phyloP scores from a whole-genome alignment of 2,888 invertebrate species.

The Eutolmus rufibarbis region DNA sequence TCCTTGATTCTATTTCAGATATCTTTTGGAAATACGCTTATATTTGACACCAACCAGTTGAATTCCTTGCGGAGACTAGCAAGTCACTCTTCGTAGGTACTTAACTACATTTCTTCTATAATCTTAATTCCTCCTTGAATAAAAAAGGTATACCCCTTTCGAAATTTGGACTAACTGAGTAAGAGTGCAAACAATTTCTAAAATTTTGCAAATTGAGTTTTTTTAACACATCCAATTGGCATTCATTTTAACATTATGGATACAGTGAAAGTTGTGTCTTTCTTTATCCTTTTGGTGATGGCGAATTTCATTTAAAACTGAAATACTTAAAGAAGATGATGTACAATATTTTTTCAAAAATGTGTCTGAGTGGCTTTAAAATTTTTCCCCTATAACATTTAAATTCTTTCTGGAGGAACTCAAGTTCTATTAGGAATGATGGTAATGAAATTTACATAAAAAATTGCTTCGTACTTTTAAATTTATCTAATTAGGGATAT shows the following conservation, averaged over 20 bases:
- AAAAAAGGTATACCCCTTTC: not conserved
- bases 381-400: not conserved
- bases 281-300: not conserved
- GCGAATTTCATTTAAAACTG: not conserved
- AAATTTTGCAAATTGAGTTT: not conserved
- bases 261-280: not conserved
- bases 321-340: not conserved
- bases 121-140: slow-evolving; percentile 3
- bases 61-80: slow-evolving; percentile 20
- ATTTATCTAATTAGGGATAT: not conserved
- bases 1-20: slow-evolving; percentile 34
- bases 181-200: not conserved
- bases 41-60: slow-evolving; percentile 20
- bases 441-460: not conserved
- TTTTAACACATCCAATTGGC: not conserved
- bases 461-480: not conserved
- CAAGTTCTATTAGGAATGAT: not conserved
- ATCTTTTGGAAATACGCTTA: slow-evolving; percentile 13
- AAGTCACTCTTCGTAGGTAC: slow-evolving; percentile 22
- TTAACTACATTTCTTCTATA: slow-evolving; percentile 19
- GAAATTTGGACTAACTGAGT: not conserved
- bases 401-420: not conserved
- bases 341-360: not conserved
- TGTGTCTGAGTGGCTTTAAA: not conserved
- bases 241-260: not conserved